phyloP scores from a whole-genome alignment of 2,888 invertebrate genomes.

The Xestoiulus laeticollis region DNA sequence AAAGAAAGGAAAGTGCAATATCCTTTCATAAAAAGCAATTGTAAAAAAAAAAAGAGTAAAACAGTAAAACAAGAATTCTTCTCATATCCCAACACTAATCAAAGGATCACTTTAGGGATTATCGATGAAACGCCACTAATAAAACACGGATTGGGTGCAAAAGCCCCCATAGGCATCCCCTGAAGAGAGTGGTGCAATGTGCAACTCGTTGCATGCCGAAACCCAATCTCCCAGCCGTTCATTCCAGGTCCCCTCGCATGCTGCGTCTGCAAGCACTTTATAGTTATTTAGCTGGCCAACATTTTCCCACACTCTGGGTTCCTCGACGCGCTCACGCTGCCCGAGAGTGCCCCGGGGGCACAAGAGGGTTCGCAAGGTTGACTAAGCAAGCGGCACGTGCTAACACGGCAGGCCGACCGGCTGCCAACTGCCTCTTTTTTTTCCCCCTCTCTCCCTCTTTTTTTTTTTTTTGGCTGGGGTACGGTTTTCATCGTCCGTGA shows the following conservation, averaged over 20 bases:
- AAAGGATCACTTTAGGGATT: too few species aligned
- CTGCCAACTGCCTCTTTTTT: slow-evolving; percentile 51
- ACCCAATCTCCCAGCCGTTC: not conserved
- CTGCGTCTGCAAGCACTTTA: not conserved
- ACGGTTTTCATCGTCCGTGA: slow-evolving; percentile 44
- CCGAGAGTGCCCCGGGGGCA: not conserved
- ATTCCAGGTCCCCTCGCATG: not conserved
- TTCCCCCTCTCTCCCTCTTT: not conserved
- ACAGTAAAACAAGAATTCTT: too few species aligned
- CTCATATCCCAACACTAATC: too few species aligned
- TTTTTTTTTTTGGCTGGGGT: not conserved
- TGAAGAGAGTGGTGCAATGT: too few species aligned
- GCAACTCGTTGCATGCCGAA: too few species aligned
- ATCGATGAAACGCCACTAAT: too few species aligned
- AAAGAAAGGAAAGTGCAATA: too few species aligned
- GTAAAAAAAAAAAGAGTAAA: too few species aligned
- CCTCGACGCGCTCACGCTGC: too few species aligned
- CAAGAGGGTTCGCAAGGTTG: slow-evolving; percentile 9
- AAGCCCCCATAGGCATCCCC: too few species aligned
- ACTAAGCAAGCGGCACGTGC: slow-evolving; percentile 50
- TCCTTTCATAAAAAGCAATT: too few species aligned
- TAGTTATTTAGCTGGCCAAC: not conserved
- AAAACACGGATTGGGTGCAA: too few species aligned
- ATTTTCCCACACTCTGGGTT: not conserved
- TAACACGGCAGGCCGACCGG: slow-evolving; percentile 51